Evolutionary conservation across 1,140 invertebrate genomes (phyloP), one percentile per base, ranked within the genome.

Genomic region (Pygmarrhopalites habei): DNA sequence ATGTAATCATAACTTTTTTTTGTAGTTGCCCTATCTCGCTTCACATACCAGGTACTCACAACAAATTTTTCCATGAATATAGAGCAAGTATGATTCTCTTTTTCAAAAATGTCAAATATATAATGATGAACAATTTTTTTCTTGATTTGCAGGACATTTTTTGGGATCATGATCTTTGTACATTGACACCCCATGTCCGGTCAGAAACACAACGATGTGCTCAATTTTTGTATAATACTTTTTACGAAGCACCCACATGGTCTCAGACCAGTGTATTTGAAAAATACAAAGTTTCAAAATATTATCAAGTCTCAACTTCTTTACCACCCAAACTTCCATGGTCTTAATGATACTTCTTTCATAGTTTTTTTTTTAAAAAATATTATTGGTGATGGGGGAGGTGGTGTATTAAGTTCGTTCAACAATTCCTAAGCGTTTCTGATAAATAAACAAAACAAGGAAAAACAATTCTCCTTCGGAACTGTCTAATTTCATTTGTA

Each of bases 21-120:
- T n/a, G n/a, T n/a, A n/a, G n/a, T 94, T 29, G 89, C 87, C 60
- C 78, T 94, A n/a, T 87, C 91, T 0, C 83, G 87, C 58, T 83
- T 88, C 72, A 84, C 83, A 25, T 80, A 88, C 58, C 17, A 66
- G 2, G 67, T 69, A 60, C n/a, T n/a, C n/a, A n/a, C n/a, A n/a
- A n/a, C n/a, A n/a, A n/a, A n/a, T n/a, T n/a, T n/a, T n/a, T n/a
- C n/a, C n/a, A n/a, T n/a, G n/a, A n/a, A n/a, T 57, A 30, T 55
- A 56, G 32, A 7, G 32, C 15, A 35, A 35, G 32, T 15, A 35
- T 7, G 5, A 35, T 35, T 7, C 15, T 35, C 5, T 35, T 35
- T 35, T 35, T 15, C 32, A 7, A 35, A 5, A 35, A 35, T 35
- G 15, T 35, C 15, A 7, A 35, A 7, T 35, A 5, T 57, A 46